These are phyloP conservation scores for Erebia aethiops DNA, from an alignment of 2,888 invertebrate genomes.

Conservation along the genomic window DNA sequence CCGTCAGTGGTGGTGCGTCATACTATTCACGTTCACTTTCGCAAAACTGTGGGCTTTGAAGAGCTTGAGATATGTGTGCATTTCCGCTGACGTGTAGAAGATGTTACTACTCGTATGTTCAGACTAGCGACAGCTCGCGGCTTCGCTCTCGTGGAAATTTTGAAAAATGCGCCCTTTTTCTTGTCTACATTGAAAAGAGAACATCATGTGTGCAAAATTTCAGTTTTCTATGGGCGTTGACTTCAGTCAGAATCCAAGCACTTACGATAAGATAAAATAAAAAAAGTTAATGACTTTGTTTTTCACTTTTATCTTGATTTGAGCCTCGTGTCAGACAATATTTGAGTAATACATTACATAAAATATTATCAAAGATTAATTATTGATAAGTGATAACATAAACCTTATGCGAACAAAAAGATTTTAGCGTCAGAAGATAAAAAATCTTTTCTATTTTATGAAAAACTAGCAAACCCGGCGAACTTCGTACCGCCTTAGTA, in stretches of 20 bases:
- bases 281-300: not conserved
- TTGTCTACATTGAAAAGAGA: too few species aligned
- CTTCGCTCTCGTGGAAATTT: too few species aligned
- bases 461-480: too few species aligned
- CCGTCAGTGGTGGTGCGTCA: not conserved
- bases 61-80: not conserved
- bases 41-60: conserved; percentile 10
- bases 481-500: too few species aligned
- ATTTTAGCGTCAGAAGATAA: too few species aligned
- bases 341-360: not conserved
- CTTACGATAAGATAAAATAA: not conserved
- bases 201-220: too few species aligned
- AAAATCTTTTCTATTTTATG: not conserved
- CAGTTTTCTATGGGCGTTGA: too few species aligned
- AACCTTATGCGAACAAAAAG: not conserved
- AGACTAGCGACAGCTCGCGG: too few species aligned
- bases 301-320: conserved; percentile 7
- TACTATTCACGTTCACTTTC: conserved; percentile 13
- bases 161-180: too few species aligned
- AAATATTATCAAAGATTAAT: conserved; percentile 4
- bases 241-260: not conserved
- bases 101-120: too few species aligned
- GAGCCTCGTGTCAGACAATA: not conserved
- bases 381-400: not conserved
- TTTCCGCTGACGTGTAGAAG: too few species aligned